Evolutionary conservation across 1,140 invertebrate genomes (phyloP).

Genomic region (Alviniconcha marisindica): DNA sequence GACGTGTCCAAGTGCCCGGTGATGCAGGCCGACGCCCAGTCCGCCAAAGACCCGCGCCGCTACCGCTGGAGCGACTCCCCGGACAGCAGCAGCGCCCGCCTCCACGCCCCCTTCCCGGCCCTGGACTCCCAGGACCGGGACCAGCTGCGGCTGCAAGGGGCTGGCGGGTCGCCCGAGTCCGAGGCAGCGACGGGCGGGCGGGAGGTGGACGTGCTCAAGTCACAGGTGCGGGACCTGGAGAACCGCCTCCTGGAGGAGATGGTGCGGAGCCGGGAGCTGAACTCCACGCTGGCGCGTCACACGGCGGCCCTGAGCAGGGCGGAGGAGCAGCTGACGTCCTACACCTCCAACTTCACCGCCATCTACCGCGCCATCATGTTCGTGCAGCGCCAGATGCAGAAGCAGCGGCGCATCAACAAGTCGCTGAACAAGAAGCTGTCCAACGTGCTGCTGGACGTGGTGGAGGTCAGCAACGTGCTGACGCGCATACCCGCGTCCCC

Average conservation of each 20-base stretch:
- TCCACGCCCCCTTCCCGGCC: slow-evolving; percentile 16
- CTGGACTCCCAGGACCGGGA: background rate
- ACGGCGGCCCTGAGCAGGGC: slow-evolving; percentile 52
- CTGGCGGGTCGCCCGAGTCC: slow-evolving; percentile 11
- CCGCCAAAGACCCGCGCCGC: slow-evolving; percentile 4
- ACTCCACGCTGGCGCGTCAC: slow-evolving; percentile 64
- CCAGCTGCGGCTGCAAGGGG: background rate
- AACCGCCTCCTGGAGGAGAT: slow-evolving; percentile 62
- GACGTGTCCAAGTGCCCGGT: slow-evolving; percentile 60
- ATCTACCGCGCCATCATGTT: slow-evolving; percentile 65
- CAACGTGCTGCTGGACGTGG: slow-evolving; percentile 68
- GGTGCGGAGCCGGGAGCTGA: slow-evolving; percentile 54
- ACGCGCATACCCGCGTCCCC: slow-evolving; percentile 47
- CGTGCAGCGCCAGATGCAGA: slow-evolving; percentile 58
- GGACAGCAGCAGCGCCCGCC: slow-evolving; percentile 9
- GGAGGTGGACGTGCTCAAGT: slow-evolving; percentile 27
- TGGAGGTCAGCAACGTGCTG: slow-evolving; percentile 70
- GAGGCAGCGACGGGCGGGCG: slow-evolving; percentile 16
- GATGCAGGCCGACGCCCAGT: slow-evolving; percentile 42
- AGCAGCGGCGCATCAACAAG: slow-evolving; percentile 59
- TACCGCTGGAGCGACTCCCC: slow-evolving; percentile 20
- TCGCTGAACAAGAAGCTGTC: slow-evolving; percentile 70
- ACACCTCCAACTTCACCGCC: slow-evolving; percentile 62
- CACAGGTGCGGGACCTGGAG: slow-evolving; percentile 62
- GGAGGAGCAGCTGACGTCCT: slow-evolving; percentile 54